Evolutionary conservation across 2,888 invertebrate genomes (phyloP).

Genomic region (Hypsopygia costalis): DNA sequence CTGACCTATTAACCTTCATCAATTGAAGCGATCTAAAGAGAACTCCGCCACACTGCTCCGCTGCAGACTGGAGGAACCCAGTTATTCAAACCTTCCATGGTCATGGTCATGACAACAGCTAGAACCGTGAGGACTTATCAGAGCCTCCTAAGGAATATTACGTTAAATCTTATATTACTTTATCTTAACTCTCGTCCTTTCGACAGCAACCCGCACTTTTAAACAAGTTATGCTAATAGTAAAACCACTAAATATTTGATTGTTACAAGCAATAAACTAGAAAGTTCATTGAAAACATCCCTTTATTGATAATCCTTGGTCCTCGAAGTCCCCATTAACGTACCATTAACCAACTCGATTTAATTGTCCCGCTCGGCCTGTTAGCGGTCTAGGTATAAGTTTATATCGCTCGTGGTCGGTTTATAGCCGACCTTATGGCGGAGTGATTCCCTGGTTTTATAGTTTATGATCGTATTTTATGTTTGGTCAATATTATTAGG

Average conservation of each 20-base stretch:
- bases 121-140: too few species aligned
- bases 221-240: too few species aligned
- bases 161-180: too few species aligned
- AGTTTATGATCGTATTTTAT: neutral
- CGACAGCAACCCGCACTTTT: too few species aligned
- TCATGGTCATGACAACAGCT: too few species aligned
- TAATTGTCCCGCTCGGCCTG: neutral
- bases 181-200: too few species aligned
- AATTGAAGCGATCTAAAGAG: too few species aligned
- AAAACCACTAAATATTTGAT: neutral
- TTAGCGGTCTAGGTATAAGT: neutral
- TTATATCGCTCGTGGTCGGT: neutral
- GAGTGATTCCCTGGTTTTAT: neutral
- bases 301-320: conserved; percentile 2
- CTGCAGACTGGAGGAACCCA: too few species aligned
- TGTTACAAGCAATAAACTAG: neutral
- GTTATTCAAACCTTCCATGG: too few species aligned
- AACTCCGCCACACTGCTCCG: too few species aligned
- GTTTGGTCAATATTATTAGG: neutral
- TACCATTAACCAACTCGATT: neutral
- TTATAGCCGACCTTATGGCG: neutral
- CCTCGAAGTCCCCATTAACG: neutral
- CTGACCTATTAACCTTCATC: too few species aligned
- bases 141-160: too few species aligned
- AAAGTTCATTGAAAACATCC: neutral